These are phyloP conservation scores for Haemorhous mexicanus DNA, from an alignment of 2,113 vertebrate species.

Conservation along the genomic window DNA sequence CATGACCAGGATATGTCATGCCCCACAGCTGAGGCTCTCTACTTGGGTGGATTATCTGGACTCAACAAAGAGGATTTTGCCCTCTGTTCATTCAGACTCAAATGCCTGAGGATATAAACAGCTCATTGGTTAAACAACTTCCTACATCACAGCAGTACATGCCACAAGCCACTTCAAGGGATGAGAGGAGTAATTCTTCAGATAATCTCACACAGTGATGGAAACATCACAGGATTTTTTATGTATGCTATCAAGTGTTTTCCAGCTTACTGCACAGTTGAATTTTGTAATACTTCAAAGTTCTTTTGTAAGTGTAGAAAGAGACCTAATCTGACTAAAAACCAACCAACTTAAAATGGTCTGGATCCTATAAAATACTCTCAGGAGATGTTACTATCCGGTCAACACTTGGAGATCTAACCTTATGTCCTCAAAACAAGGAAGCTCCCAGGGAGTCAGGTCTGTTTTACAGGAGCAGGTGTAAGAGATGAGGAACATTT, in stretches of 20 bases:
- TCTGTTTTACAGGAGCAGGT: not conserved
- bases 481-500: not conserved
- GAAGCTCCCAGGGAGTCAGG: not conserved
- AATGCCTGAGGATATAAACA: constrained; percentile 1
- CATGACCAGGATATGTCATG: not conserved
- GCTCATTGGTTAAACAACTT: not conserved
- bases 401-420: not conserved
- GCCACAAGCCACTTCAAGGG: constrained; percentile 14
- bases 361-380: not conserved
- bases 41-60: not conserved
- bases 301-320: not conserved
- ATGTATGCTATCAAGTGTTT: not conserved
- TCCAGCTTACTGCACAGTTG: not conserved
- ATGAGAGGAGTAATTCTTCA: not conserved
- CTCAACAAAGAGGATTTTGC: not conserved
- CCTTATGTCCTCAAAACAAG: not conserved
- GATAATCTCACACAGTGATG: not conserved
- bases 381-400: not conserved
- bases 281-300: not conserved
- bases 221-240: constrained; percentile 17
- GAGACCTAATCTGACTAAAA: not conserved
- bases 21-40: not conserved
- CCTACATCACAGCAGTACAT: not conserved
- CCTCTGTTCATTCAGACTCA: constrained; percentile 31
- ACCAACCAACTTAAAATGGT: not conserved